A percentile compares a stretch with the other conserved stretches of the same genome.
These are phyloP conservation scores for Teleogryllus oceanicus DNA, from an alignment of 2,888 invertebrate species.

Conservation along the genomic window DNA sequence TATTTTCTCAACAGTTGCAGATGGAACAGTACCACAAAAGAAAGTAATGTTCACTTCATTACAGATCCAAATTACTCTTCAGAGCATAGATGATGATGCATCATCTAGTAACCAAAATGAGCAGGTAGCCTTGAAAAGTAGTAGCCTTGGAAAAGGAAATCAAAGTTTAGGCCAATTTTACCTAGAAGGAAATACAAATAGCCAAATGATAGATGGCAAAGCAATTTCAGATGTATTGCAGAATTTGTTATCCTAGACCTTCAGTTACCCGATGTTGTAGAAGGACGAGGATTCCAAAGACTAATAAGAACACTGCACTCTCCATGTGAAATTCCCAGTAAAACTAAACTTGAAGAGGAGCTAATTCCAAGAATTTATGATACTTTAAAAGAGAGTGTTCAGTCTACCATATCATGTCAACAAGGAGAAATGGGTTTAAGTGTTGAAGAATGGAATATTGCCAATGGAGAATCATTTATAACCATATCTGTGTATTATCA, in stretches of 20 bases:
- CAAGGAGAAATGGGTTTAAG: constrained; percentile 47
- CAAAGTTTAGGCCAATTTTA: constrained; percentile 41
- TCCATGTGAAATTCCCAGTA: constrained; percentile 51
- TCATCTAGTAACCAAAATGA: constrained; percentile 31
- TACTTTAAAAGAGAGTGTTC: constrained; percentile 46
- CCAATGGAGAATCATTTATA: constrained; percentile 45
- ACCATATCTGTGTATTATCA: constrained; percentile 50
- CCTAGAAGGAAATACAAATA: constrained; percentile 43
- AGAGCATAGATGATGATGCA: constrained; percentile 45
- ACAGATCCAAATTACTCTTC: constrained; percentile 46
- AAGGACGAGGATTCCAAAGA: constrained; percentile 50
- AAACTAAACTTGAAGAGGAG: constrained; percentile 49
- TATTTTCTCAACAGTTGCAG: constrained; percentile 47
- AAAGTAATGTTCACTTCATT: constrained; percentile 48
- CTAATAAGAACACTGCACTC: constrained; percentile 49
- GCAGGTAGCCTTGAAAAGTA: too few relatives aligned
- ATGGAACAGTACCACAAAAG: constrained; percentile 47
- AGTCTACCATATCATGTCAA: constrained; percentile 42
- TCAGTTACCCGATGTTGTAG: constrained; percentile 50
- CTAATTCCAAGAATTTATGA: constrained; percentile 51
- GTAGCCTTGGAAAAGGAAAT: too few relatives aligned
- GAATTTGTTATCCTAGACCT: constrained; percentile 51
- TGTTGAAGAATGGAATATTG: constrained; percentile 50
- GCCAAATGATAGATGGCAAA: constrained; percentile 43
- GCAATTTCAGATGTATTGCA: constrained; percentile 49